Base-by-base conservation (phyloP, 1,140 invertebrate species). In the Saxidomus purpurata region DNA sequence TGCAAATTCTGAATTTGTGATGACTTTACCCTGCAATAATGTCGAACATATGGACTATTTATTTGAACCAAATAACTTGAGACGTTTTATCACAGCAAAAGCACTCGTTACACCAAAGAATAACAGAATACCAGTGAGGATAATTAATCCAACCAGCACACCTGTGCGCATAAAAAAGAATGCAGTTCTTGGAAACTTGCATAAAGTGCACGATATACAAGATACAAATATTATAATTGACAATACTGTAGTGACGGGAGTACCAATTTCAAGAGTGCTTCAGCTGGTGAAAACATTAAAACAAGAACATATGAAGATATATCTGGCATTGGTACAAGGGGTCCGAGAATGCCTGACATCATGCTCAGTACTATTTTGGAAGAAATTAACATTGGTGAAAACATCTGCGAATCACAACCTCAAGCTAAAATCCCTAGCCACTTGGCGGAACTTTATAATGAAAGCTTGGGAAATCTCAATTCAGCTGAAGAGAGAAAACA, bases 401-500 rank as follows among this genome's bases (percentile, higher is more conserved):
- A 19, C 3, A 55, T 4, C 4, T 4, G 52, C 19, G 52, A 49
- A 49, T 11, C 17, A 17, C 8, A 49, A 49, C 47, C 47, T 22
- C 9, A 6, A 15, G 52, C 9, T 22, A 55, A 49, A 49, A 17
- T 90, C 38, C 89, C 82, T 47, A 38, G 67, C 11, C 52, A 84
- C 61, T 28, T 85, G 3, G 36, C 84, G 49, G 83, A 90, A 25
- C 77, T 85, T 36, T 90, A 31, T 69, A 19, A 79, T 13, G 69
- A 52, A 69, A 90, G 82, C 74, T 79, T 55, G 34, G 74, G 36
- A 67, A 47, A 63, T 15, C 31, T 74, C 2, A 38, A 74, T 13
- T 3, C 8, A 25, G 36, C n/a, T n/a, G n/a, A 67, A 2, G 25
- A 67, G 28, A 28, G 47, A 55, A 31, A 36, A 13, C 38, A n/a